Percentiles rank a stretch among this genome's conserved stretches.
Evolutionary conservation across 2,797 vertebrate genomes (phyloP).

Genomic region (Spinus pinus): DNA sequence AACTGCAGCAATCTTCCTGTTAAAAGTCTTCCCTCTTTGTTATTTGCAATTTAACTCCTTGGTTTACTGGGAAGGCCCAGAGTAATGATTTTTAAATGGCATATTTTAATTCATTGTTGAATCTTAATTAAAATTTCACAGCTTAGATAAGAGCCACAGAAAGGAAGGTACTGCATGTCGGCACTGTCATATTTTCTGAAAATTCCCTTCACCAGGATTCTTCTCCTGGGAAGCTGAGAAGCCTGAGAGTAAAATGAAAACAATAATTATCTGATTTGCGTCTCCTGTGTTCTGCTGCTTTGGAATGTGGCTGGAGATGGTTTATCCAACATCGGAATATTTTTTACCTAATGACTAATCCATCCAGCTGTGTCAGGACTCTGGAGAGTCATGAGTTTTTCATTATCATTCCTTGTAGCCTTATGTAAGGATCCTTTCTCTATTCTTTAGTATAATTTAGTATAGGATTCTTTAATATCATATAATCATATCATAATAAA

Average conservation of each 20-base stretch:
- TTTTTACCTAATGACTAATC: not conserved
- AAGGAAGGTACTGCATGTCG: not conserved
- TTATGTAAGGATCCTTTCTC: not conserved
- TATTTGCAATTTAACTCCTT: not conserved
- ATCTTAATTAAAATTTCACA: not conserved
- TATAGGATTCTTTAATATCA: too few relatives aligned
- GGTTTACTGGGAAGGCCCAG: not conserved
- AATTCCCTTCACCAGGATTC: not conserved
- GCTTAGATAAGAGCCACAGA: not conserved
- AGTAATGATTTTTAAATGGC: not conserved
- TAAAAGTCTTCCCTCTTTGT: not conserved
- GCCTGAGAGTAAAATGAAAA: not conserved
- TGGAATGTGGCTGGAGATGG: not conserved
- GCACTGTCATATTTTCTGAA: not conserved
- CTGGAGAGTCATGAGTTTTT: not conserved
- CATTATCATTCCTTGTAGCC: not conserved
- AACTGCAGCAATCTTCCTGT: not conserved
- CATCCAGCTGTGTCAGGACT: not conserved
- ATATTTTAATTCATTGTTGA: not conserved
- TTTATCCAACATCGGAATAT: too few relatives aligned
- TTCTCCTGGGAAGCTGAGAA: not conserved
- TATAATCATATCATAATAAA: too few relatives aligned
- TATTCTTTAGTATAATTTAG: not conserved
- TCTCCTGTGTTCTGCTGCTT: not conserved
- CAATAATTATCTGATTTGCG: not conserved